Base-by-base conservation (phyloP, 2,888 invertebrate genomes). In the Acanthosepion lycidas region DNA sequence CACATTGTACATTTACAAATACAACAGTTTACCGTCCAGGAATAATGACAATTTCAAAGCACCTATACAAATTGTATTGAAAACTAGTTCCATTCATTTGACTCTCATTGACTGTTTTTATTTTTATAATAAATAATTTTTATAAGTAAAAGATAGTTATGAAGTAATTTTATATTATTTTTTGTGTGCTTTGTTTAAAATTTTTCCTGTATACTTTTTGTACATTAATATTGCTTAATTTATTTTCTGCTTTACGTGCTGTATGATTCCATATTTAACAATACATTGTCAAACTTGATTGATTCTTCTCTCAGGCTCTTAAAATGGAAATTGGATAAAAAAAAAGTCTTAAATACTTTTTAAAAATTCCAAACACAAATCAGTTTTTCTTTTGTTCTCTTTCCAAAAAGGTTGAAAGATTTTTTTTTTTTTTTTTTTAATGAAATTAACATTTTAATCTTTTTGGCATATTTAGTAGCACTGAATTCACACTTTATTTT, bases 61-160 rank as follows among this genome's bases (percentile, higher is more conserved):
- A 78, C n/a, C n/a, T 12, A 78, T 78, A 78, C 78, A 78, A 78
- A 78, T 9, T 23, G 3, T 78, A 78, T 78, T 28, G n/a, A 78
- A 78, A 78, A 33, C n/a, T 78, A 78, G n/a, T 78, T 33, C n/a
- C 78, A 78, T 78, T 78, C 33, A n/a, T 33, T 78, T 15, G n/a
- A 78, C 33, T 33, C 4, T n/a, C 78, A n/a, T 33, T 12, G n/a
- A 78, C 9, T 78, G 78, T 78, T n/a, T 78, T 78, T 78, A 78
- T 78, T 78, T 78, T 78, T 78, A 78, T 78, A 78, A 78, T 78
- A 78, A 78, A 78, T 78, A n/a, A 78, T 78, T 78, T 78, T 78
- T 78, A 78, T 78, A 78, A 78, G 78, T n/a, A 78, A 78, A 78
- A 59, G 1, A 59, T 59, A 59, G 59, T 20, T 59, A 20, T 59